Conservation (phyloP, 2,797 vertebrate genomes). For the Agapornis canus region DNA sequence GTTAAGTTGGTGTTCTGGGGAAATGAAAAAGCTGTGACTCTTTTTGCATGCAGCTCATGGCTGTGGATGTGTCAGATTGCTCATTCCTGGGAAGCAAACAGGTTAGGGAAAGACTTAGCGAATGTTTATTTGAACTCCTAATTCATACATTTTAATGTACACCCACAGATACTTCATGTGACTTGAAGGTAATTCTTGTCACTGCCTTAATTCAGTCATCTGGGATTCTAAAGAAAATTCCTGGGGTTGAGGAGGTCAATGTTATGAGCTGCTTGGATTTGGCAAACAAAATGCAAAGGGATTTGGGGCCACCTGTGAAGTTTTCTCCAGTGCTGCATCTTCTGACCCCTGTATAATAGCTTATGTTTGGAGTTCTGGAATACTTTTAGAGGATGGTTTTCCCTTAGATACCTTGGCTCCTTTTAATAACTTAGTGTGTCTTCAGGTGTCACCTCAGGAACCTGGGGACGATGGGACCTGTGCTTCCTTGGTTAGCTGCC, state of each 20-base stretch:
- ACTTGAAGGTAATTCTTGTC: constrained; percentile 19
- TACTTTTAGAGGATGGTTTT: neutral
- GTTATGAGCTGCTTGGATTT: neutral
- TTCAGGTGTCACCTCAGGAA: neutral
- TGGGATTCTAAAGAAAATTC: neutral
- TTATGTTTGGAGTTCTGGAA: neutral
- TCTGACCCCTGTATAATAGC: neutral
- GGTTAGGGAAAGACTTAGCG: neutral
- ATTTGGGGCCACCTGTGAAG: neutral
- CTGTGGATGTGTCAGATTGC: neutral
- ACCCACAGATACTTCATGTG: constrained; percentile 34
- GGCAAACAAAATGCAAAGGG: neutral
- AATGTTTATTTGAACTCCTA: neutral
- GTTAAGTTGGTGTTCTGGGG: neutral
- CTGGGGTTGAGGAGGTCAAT: neutral
- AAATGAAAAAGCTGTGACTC: neutral
- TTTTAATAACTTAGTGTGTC: neutral
- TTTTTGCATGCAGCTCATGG: neutral
- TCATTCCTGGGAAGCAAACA: neutral
- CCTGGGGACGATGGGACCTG: neutral
- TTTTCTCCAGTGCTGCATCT: neutral
- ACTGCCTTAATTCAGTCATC: neutral
- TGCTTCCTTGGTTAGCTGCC: neutral
- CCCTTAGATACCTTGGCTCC: neutral
- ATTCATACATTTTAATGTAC: constrained; percentile 42